Conservation (phyloP, 2,797 vertebrate species). For the Pangasius mekongensis region DNA sequence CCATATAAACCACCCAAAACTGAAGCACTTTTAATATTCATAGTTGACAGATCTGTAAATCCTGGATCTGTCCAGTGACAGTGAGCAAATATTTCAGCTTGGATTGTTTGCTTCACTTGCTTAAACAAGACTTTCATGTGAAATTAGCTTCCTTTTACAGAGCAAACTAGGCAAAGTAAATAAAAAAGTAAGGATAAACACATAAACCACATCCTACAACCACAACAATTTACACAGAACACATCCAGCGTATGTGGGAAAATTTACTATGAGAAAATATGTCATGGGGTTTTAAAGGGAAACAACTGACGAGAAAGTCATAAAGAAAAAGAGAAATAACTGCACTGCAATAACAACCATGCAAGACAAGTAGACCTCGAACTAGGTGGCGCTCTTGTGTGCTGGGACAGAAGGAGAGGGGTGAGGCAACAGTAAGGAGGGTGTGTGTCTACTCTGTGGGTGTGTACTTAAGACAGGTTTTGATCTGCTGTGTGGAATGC, state of each 20-base stretch:
- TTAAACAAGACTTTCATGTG: conserved; percentile 3
- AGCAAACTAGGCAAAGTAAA: background rate
- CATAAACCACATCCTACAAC: background rate
- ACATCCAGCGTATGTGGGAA: background rate
- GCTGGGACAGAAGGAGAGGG: background rate
- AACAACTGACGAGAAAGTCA: background rate
- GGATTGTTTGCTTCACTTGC: background rate
- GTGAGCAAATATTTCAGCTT: background rate
- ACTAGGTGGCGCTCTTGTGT: background rate
- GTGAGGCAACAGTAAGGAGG: conserved; percentile 1
- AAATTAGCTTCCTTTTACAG: background rate
- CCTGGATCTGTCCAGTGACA: background rate
- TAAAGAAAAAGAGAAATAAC: background rate
- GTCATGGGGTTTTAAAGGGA: background rate
- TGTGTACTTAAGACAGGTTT: conserved; percentile 62
- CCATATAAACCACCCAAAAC: background rate
- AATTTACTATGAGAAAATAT: background rate
- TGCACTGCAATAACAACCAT: background rate
- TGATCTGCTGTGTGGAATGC: conserved; percentile 66
- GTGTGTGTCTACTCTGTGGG: conserved; percentile 39
- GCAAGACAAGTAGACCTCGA: background rate
- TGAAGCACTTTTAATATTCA: background rate
- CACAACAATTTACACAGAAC: background rate
- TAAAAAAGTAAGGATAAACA: background rate
- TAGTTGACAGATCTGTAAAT: background rate